Conservation (phyloP, 2,113 vertebrate genomes). For the Corythornis cristatus region DNA sequence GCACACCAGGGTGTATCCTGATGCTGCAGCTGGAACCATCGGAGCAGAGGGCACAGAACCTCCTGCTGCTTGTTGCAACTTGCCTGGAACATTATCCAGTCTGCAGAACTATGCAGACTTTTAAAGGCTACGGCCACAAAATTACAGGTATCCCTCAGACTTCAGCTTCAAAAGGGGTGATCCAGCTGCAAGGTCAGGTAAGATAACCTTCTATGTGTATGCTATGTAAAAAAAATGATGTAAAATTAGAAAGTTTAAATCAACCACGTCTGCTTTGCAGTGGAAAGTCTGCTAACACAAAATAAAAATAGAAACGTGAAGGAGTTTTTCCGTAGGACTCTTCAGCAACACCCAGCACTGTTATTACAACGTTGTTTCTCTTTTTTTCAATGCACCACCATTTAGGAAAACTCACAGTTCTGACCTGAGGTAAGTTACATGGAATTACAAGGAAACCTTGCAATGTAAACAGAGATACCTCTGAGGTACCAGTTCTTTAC, state of each 20-base stretch:
- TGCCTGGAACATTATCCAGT: background rate
- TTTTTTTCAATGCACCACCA: background rate
- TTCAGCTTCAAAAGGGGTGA: background rate
- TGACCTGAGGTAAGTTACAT: background rate
- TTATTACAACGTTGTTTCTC: background rate
- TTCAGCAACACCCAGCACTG: background rate
- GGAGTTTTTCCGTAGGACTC: background rate
- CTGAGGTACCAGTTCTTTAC: background rate
- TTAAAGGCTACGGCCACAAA: background rate
- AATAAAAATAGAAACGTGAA: constrained; percentile 9
- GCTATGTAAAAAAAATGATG: background rate
- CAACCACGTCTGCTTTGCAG: background rate
- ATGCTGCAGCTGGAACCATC: background rate
- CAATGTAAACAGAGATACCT: background rate
- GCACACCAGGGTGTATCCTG: background rate
- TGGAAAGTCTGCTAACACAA: background rate
- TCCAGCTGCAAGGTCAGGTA: background rate
- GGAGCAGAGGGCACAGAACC: background rate
- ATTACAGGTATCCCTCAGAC: background rate
- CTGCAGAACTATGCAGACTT: background rate
- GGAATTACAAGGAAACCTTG: background rate
- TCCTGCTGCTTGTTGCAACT: background rate
- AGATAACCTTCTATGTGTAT: background rate
- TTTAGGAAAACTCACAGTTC: background rate
- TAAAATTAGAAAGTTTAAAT: background rate